A percentile compares a stretch with the other conserved stretches of the same genome.
Evolutionary conservation across 2,113 vertebrate genomes (phyloP).

Genomic region (Progne subis): DNA sequence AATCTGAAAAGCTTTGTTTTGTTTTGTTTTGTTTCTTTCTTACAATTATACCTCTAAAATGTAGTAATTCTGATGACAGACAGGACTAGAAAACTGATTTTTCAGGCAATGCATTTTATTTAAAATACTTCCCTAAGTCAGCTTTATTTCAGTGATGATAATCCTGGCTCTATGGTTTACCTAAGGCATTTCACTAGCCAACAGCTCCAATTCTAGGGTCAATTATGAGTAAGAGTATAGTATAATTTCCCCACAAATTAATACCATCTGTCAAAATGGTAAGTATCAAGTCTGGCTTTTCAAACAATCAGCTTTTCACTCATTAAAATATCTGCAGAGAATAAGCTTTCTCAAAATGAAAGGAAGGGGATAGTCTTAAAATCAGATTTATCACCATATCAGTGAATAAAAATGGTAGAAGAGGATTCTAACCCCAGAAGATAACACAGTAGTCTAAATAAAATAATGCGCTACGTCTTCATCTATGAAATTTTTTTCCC

Average conservation of each 20-base stretch:
- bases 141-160: neutral
- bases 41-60: neutral
- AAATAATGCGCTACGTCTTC: neutral
- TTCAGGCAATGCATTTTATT: neutral
- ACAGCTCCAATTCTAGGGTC: neutral
- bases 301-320: neutral
- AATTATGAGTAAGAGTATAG: neutral
- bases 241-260: constrained; percentile 17
- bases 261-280: neutral
- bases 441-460: neutral
- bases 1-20: neutral
- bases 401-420: neutral
- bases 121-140: neutral
- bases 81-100: neutral
- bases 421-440: neutral
- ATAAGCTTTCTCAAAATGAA: neutral
- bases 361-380: neutral
- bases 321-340: neutral
- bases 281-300: neutral
- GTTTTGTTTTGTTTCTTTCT: neutral
- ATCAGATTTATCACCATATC: neutral
- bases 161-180: neutral
- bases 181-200: neutral
- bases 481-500: neutral
- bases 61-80: neutral